Conservation (phyloP, 2,113 vertebrate genomes). For the Mesitornis unicolor region DNA sequence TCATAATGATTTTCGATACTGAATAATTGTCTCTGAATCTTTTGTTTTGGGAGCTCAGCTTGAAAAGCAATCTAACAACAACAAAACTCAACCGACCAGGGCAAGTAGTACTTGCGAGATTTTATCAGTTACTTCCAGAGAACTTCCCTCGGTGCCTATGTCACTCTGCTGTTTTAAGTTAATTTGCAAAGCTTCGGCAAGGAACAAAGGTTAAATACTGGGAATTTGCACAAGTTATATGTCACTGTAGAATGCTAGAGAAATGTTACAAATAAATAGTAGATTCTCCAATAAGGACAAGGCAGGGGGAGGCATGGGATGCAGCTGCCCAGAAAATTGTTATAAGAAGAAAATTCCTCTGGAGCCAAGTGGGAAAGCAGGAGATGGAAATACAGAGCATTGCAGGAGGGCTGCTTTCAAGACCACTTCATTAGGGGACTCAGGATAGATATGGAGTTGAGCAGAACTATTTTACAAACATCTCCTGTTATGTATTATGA, state of each 20-base stretch:
- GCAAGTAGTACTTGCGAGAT: background rate
- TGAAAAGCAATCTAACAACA: slow-evolving; percentile 11
- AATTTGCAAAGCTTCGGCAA: background rate
- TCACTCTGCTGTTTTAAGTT: slow-evolving; percentile 8
- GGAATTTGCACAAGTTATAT: slow-evolving; percentile 23
- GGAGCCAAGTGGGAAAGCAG: background rate
- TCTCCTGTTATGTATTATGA: background rate
- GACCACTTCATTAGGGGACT: background rate
- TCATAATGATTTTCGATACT: background rate
- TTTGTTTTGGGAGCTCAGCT: background rate
- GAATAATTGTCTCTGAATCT: background rate
- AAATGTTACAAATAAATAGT: background rate
- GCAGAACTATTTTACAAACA: background rate
- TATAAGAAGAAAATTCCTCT: background rate
- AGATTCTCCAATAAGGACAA: background rate
- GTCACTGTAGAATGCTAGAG: background rate
- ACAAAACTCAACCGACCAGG: slow-evolving; percentile 27
- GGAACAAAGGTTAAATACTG: slow-evolving; percentile 27
- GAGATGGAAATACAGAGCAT: background rate
- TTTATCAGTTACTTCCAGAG: slow-evolving; percentile 2
- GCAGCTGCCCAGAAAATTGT: background rate
- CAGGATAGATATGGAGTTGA: background rate
- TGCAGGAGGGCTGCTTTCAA: background rate
- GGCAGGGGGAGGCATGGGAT: rapidly evolving
- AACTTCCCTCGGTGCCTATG: background rate